Conservation (phyloP, 2,113 vertebrate genomes). For the Thamnophis sirtalis region DNA sequence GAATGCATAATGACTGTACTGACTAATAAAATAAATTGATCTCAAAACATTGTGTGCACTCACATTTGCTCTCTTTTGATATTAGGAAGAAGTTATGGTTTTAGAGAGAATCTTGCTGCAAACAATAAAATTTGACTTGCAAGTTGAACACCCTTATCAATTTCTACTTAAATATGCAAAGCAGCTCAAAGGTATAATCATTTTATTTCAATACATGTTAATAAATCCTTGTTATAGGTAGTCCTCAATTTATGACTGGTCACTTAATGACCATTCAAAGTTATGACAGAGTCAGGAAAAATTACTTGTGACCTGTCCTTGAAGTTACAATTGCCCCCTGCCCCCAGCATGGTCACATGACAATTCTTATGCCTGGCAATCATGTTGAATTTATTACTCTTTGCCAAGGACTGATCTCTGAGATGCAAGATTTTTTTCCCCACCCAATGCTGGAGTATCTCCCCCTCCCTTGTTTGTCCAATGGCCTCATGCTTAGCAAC, state of each 20-base stretch:
- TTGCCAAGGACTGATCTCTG: not conserved
- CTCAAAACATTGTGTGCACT: not conserved
- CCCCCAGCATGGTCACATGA: not conserved
- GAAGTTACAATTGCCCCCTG: not conserved
- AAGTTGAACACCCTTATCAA: constrained; percentile 97
- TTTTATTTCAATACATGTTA: not conserved
- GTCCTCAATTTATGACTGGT: not conserved
- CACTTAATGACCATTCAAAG: not conserved
- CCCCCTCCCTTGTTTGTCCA: not conserved
- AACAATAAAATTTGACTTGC: constrained; percentile 98
- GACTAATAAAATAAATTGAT: not conserved
- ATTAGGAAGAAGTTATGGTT: constrained; percentile 97
- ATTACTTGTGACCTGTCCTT: not conserved
- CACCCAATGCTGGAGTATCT: not conserved
- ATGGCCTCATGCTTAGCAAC: not conserved
- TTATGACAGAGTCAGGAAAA: not conserved
- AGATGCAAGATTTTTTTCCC: not conserved
- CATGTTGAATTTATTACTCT: not conserved
- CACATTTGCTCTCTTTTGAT: constrained; percentile 20
- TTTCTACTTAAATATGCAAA: constrained; percentile 97
- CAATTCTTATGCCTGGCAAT: not conserved
- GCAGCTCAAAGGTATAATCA: constrained; percentile 89
- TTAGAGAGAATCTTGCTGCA: constrained; percentile 94
- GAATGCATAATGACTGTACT: not conserved
- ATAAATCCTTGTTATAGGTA: not conserved